Percentiles rank a stretch among this genome's conserved stretches.
Conservation (phyloP, 2,113 vertebrate species). For the Sisor rabdophorus region DNA sequence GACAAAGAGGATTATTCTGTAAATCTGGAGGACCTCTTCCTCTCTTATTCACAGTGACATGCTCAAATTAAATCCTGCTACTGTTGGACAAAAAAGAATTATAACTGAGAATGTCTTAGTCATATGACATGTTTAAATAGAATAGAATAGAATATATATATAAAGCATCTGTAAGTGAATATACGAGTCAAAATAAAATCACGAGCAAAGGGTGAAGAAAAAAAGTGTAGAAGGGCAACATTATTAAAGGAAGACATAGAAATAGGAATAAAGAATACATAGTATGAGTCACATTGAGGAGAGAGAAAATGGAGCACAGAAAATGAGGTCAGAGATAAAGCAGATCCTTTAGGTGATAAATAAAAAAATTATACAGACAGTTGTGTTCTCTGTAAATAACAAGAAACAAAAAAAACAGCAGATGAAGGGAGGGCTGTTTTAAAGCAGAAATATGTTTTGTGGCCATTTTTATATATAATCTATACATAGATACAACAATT, state of each 20-base stretch:
- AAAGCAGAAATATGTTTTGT: background rate
- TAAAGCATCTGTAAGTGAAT: no score
- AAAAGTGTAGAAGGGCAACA: background rate
- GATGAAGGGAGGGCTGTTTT: background rate
- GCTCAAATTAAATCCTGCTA: background rate
- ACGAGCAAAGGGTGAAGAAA: no score
- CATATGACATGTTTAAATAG: background rate
- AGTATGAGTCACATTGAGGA: no score
- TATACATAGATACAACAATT: background rate
- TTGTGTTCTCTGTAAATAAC: no score
- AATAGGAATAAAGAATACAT: background rate
- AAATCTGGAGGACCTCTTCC: constrained; percentile 33
- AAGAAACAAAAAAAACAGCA: background rate
- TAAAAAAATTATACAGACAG: background rate
- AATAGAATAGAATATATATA: background rate
- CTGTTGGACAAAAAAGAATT: background rate
- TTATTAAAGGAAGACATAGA: background rate
- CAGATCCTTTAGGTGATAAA: background rate
- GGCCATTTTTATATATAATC: background rate
- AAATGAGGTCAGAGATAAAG: background rate
- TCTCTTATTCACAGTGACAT: background rate
- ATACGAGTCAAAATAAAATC: no score
- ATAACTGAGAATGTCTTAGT: background rate
- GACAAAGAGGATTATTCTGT: constrained; percentile 7
- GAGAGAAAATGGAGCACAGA: background rate